These are phyloP conservation scores for Bathynomus jamesi DNA, from an alignment of 1,140 invertebrate species.

Conservation along the genomic window DNA sequence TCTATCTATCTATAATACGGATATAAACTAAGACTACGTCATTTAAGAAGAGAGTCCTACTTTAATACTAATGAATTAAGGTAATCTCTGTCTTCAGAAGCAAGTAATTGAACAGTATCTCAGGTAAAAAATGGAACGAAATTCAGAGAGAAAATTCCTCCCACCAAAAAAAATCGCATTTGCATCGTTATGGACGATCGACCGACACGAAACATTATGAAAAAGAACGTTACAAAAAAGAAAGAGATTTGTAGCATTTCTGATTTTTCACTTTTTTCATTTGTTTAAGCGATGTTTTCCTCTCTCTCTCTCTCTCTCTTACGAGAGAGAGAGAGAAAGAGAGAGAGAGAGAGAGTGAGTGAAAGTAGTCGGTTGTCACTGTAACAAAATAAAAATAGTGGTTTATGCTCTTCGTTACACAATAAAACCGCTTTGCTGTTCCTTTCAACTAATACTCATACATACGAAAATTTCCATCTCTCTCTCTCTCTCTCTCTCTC, in stretches of 20 bases:
- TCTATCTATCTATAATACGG: too few species aligned
- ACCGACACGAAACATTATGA: not conserved
- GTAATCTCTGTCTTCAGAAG: not conserved
- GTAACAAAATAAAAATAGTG: too few species aligned
- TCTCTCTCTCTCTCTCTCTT: too few species aligned
- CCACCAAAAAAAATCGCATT: not conserved
- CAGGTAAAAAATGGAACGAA: not conserved
- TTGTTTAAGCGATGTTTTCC: too few species aligned
- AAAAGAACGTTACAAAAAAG: not conserved
- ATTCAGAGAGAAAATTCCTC: not conserved
- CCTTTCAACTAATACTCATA: too few species aligned
- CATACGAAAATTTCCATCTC: not conserved
- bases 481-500: not conserved
- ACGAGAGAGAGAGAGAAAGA: not conserved
- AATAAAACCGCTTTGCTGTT: too few species aligned
- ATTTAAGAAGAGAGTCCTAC: too few species aligned
- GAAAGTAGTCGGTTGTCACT: not conserved
- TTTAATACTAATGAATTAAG: not conserved
- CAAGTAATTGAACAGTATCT: not conserved
- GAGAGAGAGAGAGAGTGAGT: not conserved
- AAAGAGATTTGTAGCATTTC: too few species aligned
- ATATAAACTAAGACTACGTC: too few species aligned
- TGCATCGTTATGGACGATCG: not conserved
- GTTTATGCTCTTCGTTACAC: too few species aligned
- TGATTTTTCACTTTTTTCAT: too few species aligned